phyloP scores from a whole-genome alignment of 2,113 vertebrate genomes.

The Clarias macrocephalus region DNA sequence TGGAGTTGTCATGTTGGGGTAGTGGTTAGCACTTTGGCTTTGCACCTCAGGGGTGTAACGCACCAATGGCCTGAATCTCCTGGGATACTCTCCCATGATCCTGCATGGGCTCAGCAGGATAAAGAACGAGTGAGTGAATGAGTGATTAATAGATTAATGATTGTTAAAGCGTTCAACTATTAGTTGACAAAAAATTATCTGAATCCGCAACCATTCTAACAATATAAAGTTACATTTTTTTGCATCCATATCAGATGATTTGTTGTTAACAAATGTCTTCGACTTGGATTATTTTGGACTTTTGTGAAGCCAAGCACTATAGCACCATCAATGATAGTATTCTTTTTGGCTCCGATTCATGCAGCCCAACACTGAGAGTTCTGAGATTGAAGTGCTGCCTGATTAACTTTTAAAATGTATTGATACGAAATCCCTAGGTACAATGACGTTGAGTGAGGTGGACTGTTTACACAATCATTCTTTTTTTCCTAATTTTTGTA shows the following conservation, averaged over 20 bases:
- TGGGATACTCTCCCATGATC: no score
- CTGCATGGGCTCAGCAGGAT: no score
- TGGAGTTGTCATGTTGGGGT: no score
- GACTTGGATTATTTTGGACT: background rate
- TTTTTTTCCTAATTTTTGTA: background rate
- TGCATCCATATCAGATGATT: background rate
- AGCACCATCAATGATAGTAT: background rate
- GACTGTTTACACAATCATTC: background rate
- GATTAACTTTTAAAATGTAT: background rate
- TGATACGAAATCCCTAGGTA: background rate
- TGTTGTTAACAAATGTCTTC: background rate
- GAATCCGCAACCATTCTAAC: background rate
- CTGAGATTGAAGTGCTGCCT: background rate
- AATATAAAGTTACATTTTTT: background rate
- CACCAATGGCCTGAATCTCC: no score
- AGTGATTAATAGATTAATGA: no score
- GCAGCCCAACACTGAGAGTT: background rate
- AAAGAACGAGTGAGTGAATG: no score
- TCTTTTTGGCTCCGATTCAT: background rate
- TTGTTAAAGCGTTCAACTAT: no score
- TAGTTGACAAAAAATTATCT: no score
- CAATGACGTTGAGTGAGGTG: background rate
- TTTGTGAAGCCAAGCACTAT: background rate
- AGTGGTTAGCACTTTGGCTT: no score
- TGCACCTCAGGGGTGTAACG: no score